Conservation (phyloP, 2,113 vertebrate species). For the Leptocoma aspasia region DNA sequence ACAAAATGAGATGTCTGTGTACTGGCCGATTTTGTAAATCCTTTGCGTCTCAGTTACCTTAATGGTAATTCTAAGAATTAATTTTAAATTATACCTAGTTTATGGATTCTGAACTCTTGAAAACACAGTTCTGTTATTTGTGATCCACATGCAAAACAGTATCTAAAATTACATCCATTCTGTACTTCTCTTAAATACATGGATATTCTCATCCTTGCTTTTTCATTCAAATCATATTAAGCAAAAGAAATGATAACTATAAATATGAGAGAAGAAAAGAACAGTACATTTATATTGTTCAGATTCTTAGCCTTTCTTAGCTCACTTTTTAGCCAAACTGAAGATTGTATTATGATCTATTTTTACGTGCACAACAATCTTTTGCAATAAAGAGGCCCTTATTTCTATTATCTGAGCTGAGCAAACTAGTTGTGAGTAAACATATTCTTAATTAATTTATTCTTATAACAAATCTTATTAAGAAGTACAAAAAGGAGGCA, state of each 20-base stretch:
- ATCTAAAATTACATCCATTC: neutral
- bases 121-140: neutral
- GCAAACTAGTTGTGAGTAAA: neutral
- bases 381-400: neutral
- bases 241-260: neutral
- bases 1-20: neutral
- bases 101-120: neutral
- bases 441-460: neutral
- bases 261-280: neutral
- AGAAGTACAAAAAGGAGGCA: neutral
- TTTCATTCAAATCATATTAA: neutral
- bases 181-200: neutral
- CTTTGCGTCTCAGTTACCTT: neutral
- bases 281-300: neutral
- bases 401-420: neutral
- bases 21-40: neutral
- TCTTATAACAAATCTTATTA: neutral
- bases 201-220: neutral
- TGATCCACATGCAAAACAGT: neutral
- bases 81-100: neutral
- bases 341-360: neutral
- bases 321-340: neutral
- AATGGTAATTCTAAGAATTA: neutral
- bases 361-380: neutral
- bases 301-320: neutral